Evolutionary conservation across 2,888 invertebrate genomes (phyloP), one percentile per base, ranked within the genome.

Genomic region (Pammene aurita): DNA sequence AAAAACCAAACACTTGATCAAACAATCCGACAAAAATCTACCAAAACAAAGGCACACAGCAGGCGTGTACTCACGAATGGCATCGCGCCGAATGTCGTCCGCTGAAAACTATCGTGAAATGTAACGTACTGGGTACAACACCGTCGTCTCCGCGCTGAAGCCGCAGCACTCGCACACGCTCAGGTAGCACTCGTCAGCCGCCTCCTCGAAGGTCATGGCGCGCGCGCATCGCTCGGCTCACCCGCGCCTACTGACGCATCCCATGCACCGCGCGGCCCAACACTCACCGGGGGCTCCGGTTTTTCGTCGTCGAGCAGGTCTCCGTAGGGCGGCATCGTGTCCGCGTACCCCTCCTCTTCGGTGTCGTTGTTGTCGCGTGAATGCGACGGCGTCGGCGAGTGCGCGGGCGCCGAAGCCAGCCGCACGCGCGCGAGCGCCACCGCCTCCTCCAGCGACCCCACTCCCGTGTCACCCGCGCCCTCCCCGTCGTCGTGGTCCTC

Each of bases 131-230:
- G 90, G 85, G 84, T 84, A 83, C 82, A 93, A 82, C 75, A 92
- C 86, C 73, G 89, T 80, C 77, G 93, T 92, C 88, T 93, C 92
- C 57, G 88, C 83, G 90, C 89, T 92, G 90, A 92, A 93, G 77
- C 93, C 93, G 86, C 93, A 93, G 83, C 93, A 93, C 83, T 93
- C 92, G 87, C 93, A 93, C 84, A 92, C 92, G 74, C 88, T 87
- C 75, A 90, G 85, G 83, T 89, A 90, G 83, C 89, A 87, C 84
- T 90, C 88, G 85, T 93, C 92, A 76, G 81, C 87, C 77, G 86
- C 80, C 84, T 88, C 88, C 84, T 90, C 92, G 89, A 90, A 89
- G 91, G 89, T 90, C 92, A 91, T 91, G 87, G 88, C 90, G 90
- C 91, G 90, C 90, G 89, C 90, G 92, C 91, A 88, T 88, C 85